phyloP scores from a whole-genome alignment of 2,113 vertebrate genomes.

The Gallinago paraguaiae region DNA sequence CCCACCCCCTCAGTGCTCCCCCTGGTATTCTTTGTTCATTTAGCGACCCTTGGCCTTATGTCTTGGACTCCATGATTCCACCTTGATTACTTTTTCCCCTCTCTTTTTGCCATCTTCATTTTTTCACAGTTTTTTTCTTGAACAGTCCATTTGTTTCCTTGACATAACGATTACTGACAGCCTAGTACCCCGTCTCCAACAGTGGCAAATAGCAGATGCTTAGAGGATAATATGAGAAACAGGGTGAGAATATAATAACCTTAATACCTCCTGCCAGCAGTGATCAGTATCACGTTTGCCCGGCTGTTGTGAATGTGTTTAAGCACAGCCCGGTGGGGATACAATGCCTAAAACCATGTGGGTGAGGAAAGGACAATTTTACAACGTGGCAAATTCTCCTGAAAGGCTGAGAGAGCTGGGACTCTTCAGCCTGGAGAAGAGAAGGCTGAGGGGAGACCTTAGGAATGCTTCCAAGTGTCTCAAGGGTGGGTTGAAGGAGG shows the following conservation, averaged over 20 bases:
- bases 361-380: neutral
- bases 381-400: neutral
- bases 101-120: neutral
- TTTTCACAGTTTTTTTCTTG: neutral
- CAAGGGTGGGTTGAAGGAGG: too few relatives aligned
- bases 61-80: neutral
- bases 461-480: too few relatives aligned
- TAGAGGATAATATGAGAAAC: slow-evolving; percentile 38
- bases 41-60: neutral
- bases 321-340: neutral
- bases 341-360: neutral
- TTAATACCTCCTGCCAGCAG: slow-evolving; percentile 38
- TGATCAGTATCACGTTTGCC: neutral
- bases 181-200: slow-evolving; percentile 36
- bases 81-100: neutral
- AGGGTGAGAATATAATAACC: slow-evolving; percentile 49
- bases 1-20: neutral
- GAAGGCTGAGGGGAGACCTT: too few relatives aligned
- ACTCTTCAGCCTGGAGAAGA: too few relatives aligned
- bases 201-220: slow-evolving; percentile 62
- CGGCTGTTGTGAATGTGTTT: neutral
- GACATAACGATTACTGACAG: slow-evolving; percentile 47
- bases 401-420: too few relatives aligned
- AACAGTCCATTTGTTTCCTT: slow-evolving; percentile 42
- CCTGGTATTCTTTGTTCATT: neutral